phyloP scores from a whole-genome alignment of 2,888 invertebrate genomes.

The Cryptophagus acutangulus region DNA sequence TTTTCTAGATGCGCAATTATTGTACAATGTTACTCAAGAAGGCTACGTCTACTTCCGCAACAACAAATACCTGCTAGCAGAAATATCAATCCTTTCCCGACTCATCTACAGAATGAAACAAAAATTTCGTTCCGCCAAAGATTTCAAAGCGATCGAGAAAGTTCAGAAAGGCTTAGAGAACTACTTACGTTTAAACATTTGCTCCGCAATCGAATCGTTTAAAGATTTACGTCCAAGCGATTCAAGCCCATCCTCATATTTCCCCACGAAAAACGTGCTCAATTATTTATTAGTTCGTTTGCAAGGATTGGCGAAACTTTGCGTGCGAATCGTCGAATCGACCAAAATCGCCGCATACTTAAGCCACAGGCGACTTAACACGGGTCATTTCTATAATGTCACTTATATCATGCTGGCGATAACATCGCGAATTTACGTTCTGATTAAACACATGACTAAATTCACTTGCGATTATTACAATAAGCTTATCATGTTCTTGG shows the following conservation, averaged over 20 bases:
- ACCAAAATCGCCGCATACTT: slow-evolving; percentile 40
- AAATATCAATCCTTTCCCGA: slow-evolving; percentile 44
- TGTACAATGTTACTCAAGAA: slow-evolving; percentile 25
- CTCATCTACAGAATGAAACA: slow-evolving; percentile 41
- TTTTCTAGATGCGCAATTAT: slow-evolving; percentile 30
- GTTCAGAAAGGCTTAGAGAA: slow-evolving; percentile 46
- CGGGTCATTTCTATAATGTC: slow-evolving; percentile 50
- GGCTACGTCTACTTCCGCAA: slow-evolving; percentile 31
- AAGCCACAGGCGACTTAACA: slow-evolving; percentile 41
- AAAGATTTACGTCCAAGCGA: slow-evolving; percentile 24
- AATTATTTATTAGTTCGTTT: slow-evolving; percentile 48
- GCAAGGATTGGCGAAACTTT: slow-evolving; percentile 49
- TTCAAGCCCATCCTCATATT: slow-evolving; percentile 25
- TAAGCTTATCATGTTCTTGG: slow-evolving; percentile 39
- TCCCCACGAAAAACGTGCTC: slow-evolving; percentile 50
- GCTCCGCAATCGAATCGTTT: slow-evolving; percentile 33
- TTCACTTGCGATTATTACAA: slow-evolving; percentile 46
- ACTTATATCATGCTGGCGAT: slow-evolving; percentile 44
- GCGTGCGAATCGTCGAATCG: slow-evolving; percentile 44
- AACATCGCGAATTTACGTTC: slow-evolving; percentile 48
- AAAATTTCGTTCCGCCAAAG: slow-evolving; percentile 51
- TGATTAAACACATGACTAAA: slow-evolving; percentile 42
- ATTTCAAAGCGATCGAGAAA: slow-evolving; percentile 50
- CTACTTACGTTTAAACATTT: slow-evolving; percentile 43
- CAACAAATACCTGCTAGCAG: slow-evolving; percentile 40